Conservation (phyloP, 2,888 invertebrate species). For the Scaptomyza tumidula region DNA sequence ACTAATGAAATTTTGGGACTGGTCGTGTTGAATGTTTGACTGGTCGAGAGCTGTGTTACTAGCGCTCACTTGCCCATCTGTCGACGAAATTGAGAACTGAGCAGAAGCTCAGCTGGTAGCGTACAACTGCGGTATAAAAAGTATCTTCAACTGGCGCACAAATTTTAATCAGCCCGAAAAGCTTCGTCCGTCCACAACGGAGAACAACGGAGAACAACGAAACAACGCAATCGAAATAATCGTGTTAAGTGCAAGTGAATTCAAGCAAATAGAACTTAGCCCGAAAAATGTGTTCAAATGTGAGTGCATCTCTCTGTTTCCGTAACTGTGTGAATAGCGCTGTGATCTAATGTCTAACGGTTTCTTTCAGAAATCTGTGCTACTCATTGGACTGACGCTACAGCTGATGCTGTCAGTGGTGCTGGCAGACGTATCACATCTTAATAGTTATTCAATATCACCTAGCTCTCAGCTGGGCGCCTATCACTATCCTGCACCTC, state of each 20-base stretch:
- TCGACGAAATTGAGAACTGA: constrained; percentile 53
- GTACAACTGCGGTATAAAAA: constrained; percentile 76
- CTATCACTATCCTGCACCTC: constrained; percentile 78
- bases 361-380: constrained; percentile 44
- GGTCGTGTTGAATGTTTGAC: constrained; percentile 40
- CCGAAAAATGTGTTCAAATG: constrained; percentile 53
- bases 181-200: constrained; percentile 76
- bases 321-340: neutral
- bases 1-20: neutral
- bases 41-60: constrained; percentile 31
- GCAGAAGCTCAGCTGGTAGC: constrained; percentile 39
- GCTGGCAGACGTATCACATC: constrained; percentile 61
- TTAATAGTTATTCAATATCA: constrained; percentile 55
- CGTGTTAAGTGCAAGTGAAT: constrained; percentile 38
- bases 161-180: constrained; percentile 83
- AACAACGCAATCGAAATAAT: constrained; percentile 3
- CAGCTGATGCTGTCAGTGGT: constrained; percentile 39
- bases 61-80: constrained; percentile 15
- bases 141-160: constrained; percentile 81
- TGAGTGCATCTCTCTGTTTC: constrained; percentile 51
- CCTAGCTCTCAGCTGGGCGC: constrained; percentile 61
- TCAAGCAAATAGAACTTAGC: constrained; percentile 1
- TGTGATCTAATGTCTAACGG: constrained; percentile 34
- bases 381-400: constrained; percentile 22
- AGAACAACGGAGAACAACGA: constrained; percentile 53